Evolutionary conservation across 2,888 invertebrate genomes (phyloP), one percentile per base, ranked within the genome.

Genomic region (Nasonovia ribisnigri): DNA sequence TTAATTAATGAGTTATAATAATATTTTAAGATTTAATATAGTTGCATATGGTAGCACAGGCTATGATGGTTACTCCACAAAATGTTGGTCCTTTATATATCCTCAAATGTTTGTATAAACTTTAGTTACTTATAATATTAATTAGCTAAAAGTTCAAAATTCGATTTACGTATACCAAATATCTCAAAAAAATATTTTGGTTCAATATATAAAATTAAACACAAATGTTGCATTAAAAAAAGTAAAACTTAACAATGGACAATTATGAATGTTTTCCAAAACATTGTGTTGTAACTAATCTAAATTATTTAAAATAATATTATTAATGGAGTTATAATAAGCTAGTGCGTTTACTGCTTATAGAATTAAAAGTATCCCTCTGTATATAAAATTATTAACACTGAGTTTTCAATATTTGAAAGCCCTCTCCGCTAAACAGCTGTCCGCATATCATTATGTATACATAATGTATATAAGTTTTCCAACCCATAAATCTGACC

Each of bases 401-500:
- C 42, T 3, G 42, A 67, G 51, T 67, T 92, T 88, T 54, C n/a
- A 54, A 77, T 88, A 77, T 88, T 43, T 42, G 54, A 92, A 88
- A 92, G 13, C 51, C 88, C 88, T 88, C 51, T 10, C 6, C 36
- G n/a, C 6, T 88, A 88, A 54, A 11, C 92, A 92, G 92, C 92
- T 88, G 92, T 77, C 77, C 29, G 5, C 26, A 88, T 67, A 90
- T 43, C 26, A 36, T 24, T 36, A 88, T 88, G 36, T 54, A 54
- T 36, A 54, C 42, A 88, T 29, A 42, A 54, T 88, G 57, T 88
- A 36, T 43, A 57, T 60, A 36, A 0, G 89, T 90, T 90, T 93
- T 90, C 86, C 90, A 46, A 93, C 84, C 43, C 90, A 90, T 90
- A 93, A 93, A 93, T 86, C 60, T 86, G 42, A 84, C 86, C n/a